phyloP scores from a whole-genome alignment of 2,113 vertebrate species.

The Mus musculus region GRCm39 chr5:132113501-132114000 shows the following conservation, averaged over 20 bases:
- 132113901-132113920: background rate
- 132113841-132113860: background rate
- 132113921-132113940: background rate
- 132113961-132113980: constrained; percentile 54
- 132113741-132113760: constrained; percentile 3
- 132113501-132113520: background rate
- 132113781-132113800: background rate
- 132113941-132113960: background rate
- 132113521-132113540: background rate
- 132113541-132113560: too few species aligned
- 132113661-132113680: background rate
- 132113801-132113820: background rate
- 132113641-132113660: background rate
- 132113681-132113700: background rate
- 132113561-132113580: too few species aligned
- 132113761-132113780: constrained; percentile 15
- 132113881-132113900: background rate
- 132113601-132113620: background rate
- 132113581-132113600: background rate
- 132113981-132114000: background rate
- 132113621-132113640: rapidly evolving
- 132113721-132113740: background rate
- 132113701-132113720: constrained; percentile 25
- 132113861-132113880: too few species aligned
- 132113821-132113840: background rate